Conservation (phyloP, 2,797 vertebrate species). For the Limosa lapponica region DNA sequence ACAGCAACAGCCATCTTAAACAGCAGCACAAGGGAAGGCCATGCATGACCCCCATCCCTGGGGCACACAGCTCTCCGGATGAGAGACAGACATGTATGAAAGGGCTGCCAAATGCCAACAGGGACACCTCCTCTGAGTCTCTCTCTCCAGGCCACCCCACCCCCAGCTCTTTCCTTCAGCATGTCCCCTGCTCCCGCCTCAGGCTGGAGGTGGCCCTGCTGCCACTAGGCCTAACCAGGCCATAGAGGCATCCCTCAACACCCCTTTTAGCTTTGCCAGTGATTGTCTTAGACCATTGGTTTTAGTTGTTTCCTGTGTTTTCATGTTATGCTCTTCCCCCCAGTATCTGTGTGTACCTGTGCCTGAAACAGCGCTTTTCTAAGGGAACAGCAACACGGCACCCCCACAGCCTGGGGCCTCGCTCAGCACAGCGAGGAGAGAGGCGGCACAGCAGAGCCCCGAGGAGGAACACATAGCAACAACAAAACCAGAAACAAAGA, state of each 20-base stretch:
- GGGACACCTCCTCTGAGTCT: accelerated
- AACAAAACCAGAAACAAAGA: background rate
- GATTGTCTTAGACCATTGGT: accelerated
- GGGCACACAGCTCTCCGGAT: accelerated
- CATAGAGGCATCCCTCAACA: background rate
- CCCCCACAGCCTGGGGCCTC: background rate
- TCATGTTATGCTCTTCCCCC: accelerated
- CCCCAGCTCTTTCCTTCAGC: background rate
- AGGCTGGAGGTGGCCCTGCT: background rate
- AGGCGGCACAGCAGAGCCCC: background rate
- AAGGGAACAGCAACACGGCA: accelerated
- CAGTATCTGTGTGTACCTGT: no score
- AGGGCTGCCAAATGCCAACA: accelerated
- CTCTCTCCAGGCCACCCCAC: background rate
- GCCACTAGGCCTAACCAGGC: accelerated
- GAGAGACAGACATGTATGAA: no score
- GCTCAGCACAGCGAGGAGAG: background rate
- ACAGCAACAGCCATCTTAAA: background rate
- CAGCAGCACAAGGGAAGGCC: background rate
- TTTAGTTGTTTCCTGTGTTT: background rate
- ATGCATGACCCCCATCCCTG: accelerated
- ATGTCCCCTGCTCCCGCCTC: accelerated
- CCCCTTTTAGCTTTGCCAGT: background rate
- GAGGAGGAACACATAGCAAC: background rate
- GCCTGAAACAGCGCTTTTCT: background rate